phyloP scores from a whole-genome alignment of 2,113 vertebrate genomes.

The Epinephelus cyanopodus region DNA sequence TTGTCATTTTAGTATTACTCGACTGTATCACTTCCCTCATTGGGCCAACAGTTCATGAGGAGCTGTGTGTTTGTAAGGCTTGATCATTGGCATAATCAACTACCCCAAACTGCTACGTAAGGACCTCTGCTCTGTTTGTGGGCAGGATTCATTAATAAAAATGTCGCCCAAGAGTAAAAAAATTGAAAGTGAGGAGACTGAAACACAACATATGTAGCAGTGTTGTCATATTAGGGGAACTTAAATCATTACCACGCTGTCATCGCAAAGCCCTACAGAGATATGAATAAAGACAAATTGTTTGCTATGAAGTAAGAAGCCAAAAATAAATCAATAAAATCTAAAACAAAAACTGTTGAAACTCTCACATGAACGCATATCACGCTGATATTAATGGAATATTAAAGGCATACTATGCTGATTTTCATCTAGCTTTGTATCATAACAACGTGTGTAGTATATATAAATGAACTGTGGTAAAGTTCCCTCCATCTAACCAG shows the following conservation, averaged over 20 bases:
- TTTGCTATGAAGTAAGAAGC: neutral
- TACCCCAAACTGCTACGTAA: neutral
- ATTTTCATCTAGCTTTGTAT: no score
- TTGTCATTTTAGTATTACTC: constrained; percentile 4
- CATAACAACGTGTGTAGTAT: no score
- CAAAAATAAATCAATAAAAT: neutral
- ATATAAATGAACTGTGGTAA: no score
- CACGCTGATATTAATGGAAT: neutral
- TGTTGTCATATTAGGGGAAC: neutral
- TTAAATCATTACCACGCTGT: neutral
- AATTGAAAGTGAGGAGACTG: neutral
- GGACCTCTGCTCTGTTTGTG: neutral
- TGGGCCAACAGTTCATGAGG: neutral
- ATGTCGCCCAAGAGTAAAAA: neutral
- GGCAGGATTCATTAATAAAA: neutral
- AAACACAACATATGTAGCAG: neutral
- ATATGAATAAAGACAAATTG: neutral
- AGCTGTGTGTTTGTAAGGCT: neutral
- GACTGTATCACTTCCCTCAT: neutral
- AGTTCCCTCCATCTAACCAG: no score
- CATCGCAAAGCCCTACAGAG: neutral
- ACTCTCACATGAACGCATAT: neutral
- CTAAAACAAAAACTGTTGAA: neutral
- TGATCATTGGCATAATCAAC: neutral
- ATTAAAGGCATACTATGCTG: neutral